Evolutionary conservation across 2,888 invertebrate genomes (phyloP).

Genomic region (Parascotia fuliginaria): DNA sequence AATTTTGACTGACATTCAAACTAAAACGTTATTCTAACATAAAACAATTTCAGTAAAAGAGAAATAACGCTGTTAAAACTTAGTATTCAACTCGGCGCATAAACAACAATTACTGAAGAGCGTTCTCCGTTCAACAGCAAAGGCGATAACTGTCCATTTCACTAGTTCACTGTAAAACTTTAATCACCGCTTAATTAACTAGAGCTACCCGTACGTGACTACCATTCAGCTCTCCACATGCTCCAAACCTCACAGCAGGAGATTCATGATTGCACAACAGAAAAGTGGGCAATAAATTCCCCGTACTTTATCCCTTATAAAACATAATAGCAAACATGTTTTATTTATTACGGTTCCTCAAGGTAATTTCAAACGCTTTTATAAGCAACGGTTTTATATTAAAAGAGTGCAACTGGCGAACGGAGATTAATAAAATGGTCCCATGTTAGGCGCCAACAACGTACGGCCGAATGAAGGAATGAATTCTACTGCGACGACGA

Average conservation of each 20-base stretch:
- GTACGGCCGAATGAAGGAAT: conserved; percentile 40
- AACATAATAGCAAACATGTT: conserved; percentile 31
- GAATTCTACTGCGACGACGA: conserved; percentile 50
- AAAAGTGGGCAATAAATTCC: conserved; percentile 34
- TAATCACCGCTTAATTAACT: conserved; percentile 42
- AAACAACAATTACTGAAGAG: conserved; percentile 42
- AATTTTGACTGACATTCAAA: not conserved
- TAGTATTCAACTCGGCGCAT: conserved; percentile 32
- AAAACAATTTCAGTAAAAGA: conserved; percentile 19
- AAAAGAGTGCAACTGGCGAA: conserved; percentile 23
- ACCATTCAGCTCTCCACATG: conserved; percentile 26
- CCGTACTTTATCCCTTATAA: conserved; percentile 28
- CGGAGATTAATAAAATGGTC: conserved; percentile 42
- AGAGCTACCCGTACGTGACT: conserved; percentile 31
- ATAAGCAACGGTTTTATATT: conserved; percentile 16
- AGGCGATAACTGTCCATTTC: conserved; percentile 17
- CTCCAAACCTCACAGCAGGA: conserved; percentile 32
- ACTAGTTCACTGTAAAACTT: conserved; percentile 32
- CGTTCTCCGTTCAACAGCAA: conserved; percentile 11
- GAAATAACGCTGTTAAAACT: conserved; percentile 13
- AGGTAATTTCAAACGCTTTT: conserved; percentile 25
- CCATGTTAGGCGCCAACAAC: conserved; percentile 52
- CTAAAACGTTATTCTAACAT: not conserved
- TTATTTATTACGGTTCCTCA: conserved; percentile 31
- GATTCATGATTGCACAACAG: conserved; percentile 29